A percentile compares a stretch with the other conserved stretches of the same genome.
phyloP scores from a whole-genome alignment of 2,113 vertebrate genomes.

The Theristicus caerulescens region DNA sequence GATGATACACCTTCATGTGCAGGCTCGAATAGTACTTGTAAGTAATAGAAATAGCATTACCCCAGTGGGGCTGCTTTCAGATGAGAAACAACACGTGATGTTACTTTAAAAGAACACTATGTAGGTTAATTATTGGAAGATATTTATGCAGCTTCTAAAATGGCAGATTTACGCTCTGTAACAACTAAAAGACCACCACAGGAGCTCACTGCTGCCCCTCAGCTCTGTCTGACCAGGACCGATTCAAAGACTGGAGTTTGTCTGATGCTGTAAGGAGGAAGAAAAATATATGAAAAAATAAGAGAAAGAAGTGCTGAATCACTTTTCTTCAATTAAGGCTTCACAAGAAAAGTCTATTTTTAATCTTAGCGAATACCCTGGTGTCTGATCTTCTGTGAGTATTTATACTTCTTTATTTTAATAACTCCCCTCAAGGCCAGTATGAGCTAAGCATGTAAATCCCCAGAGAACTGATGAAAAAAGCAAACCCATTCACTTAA shows the following conservation, averaged over 20 bases:
- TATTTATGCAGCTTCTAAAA: neutral
- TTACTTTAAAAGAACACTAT: neutral
- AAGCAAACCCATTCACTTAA: neutral
- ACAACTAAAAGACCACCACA: neutral
- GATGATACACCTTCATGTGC: neutral
- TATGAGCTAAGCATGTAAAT: conserved; percentile 1
- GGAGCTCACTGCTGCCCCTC: neutral
- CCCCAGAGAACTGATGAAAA: neutral
- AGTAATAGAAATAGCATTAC: neutral
- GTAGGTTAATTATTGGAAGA: neutral
- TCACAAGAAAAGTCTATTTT: conserved; percentile 8
- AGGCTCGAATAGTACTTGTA: neutral
- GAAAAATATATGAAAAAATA: neutral
- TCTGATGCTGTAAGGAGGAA: neutral
- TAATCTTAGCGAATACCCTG: neutral
- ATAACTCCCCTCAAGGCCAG: neutral
- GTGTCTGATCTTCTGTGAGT: neutral
- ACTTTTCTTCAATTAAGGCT: neutral
- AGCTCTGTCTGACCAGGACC: neutral
- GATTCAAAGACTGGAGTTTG: neutral
- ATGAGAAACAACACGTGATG: neutral
- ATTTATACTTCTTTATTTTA: conserved; percentile 35
- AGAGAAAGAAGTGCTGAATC: neutral
- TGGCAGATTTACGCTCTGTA: neutral
- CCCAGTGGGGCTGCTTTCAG: neutral